Percentiles rank a stretch among this genome's conserved stretches.
Evolutionary conservation across 2,888 invertebrate species (phyloP).

Genomic region (Euplexia lucipara): DNA sequence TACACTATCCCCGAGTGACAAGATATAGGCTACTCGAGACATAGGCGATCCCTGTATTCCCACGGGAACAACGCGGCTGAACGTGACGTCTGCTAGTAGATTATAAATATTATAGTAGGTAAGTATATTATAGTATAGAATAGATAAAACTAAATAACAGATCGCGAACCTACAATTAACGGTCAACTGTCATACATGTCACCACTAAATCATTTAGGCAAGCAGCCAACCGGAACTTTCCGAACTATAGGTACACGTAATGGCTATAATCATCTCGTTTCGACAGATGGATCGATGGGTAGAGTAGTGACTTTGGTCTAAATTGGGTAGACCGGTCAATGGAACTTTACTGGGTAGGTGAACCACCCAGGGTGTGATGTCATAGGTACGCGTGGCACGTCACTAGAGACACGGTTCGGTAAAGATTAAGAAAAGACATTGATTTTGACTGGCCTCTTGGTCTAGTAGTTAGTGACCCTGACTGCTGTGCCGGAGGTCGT

Average conservation of each 20-base stretch:
- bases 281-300: conserved; percentile 36
- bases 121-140: no score
- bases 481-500: no score
- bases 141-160: no score
- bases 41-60: no score
- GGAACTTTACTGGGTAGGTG: conserved; percentile 40
- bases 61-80: no score
- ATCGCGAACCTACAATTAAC: conserved; percentile 2
- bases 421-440: neutral
- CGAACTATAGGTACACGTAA: conserved; percentile 2
- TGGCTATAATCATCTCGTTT: conserved; percentile 39
- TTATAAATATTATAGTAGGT: no score
- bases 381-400: conserved; percentile 7
- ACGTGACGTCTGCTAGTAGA: no score
- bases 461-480: no score
- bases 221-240: neutral
- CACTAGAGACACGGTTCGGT: neutral
- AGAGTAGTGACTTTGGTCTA: conserved; percentile 16
- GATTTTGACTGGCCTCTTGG: neutral
- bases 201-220: conserved; percentile 30
- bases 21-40: no score
- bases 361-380: conserved; percentile 30
- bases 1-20: no score
- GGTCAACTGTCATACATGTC: conserved; percentile 7
- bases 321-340: conserved; percentile 35